Conservation (phyloP, 1,140 invertebrate genomes). For the Polyergus mexicanus region DNA sequence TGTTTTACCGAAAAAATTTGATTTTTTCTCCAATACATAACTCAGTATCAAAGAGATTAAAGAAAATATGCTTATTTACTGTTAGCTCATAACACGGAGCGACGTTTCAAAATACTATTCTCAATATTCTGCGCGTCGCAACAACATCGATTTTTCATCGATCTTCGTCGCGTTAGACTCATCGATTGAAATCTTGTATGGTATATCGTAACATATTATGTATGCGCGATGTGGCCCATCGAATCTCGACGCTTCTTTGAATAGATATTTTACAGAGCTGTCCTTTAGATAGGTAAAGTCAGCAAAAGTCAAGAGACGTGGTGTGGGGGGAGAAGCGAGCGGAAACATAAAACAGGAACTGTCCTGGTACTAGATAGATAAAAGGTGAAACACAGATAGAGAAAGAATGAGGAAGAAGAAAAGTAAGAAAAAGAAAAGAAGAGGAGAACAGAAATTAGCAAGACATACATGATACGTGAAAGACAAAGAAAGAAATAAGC, state of each 20-base stretch:
- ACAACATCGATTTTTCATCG: conserved; percentile 35
- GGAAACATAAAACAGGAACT: conserved; percentile 41
- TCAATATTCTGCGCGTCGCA: background rate
- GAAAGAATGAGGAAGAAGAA: background rate
- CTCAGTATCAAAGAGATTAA: conserved; percentile 1
- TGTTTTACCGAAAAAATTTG: background rate
- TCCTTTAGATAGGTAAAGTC: conserved; percentile 63
- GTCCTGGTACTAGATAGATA: conserved; percentile 35
- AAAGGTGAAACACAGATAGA: background rate
- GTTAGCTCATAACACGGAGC: conserved; percentile 7
- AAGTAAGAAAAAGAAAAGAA: background rate
- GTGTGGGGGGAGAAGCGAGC: background rate
- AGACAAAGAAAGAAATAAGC: conserved; percentile 4
- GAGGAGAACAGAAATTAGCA: background rate
- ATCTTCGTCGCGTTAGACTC: conserved; percentile 33
- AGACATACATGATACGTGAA: background rate
- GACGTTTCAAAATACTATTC: conserved; percentile 35
- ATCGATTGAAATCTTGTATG: conserved; percentile 42
- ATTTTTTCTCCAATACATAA: conserved; percentile 18
- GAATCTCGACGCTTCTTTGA: conserved; percentile 54
- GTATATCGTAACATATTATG: conserved; percentile 45
- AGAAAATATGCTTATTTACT: conserved; percentile 30
- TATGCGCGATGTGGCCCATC: conserved; percentile 35
- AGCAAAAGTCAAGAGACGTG: conserved; percentile 22
- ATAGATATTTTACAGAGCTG: conserved; percentile 66